phyloP scores from a whole-genome alignment of 2,888 invertebrate species.

The Ichneumoninae sp. region DNA sequence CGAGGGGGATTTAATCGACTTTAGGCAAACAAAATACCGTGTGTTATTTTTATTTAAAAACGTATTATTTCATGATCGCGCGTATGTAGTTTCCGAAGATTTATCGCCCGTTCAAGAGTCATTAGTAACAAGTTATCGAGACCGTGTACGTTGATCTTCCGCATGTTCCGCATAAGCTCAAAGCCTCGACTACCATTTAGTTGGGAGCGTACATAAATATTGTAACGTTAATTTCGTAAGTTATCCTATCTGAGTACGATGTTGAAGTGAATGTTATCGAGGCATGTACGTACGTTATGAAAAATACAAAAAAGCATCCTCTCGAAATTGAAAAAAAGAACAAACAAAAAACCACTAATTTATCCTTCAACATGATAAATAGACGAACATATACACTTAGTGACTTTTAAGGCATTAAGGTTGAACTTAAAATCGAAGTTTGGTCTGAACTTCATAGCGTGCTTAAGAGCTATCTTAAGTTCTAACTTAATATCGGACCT shows the following conservation, averaged over 20 bases:
- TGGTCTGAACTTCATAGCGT: no score
- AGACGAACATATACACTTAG: not conserved
- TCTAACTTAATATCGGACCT: no score
- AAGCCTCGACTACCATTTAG: conserved; percentile 16
- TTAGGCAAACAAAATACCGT: not conserved
- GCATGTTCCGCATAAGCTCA: conserved; percentile 59
- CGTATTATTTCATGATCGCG: not conserved
- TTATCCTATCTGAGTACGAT: conserved; percentile 30
- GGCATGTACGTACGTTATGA: conserved; percentile 31
- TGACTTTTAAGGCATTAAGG: no score
- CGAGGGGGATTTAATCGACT: not conserved
- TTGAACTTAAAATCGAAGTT: no score
- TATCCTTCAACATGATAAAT: not conserved
- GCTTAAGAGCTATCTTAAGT: no score
- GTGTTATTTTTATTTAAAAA: not conserved
- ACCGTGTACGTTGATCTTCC: conserved; percentile 49
- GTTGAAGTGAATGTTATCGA: conserved; percentile 56
- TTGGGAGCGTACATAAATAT: conserved; percentile 35
- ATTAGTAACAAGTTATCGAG: conserved; percentile 12
- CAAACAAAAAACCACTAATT: not conserved
- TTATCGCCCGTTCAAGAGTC: conserved; percentile 29
- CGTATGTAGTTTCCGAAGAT: not conserved
- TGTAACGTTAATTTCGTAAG: conserved; percentile 56
- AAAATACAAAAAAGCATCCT: conserved; percentile 50
- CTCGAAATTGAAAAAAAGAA: conserved; percentile 4